Base-by-base conservation (phyloP, 1,140 invertebrate genomes). In the Melipona quadrifasciata region DNA sequence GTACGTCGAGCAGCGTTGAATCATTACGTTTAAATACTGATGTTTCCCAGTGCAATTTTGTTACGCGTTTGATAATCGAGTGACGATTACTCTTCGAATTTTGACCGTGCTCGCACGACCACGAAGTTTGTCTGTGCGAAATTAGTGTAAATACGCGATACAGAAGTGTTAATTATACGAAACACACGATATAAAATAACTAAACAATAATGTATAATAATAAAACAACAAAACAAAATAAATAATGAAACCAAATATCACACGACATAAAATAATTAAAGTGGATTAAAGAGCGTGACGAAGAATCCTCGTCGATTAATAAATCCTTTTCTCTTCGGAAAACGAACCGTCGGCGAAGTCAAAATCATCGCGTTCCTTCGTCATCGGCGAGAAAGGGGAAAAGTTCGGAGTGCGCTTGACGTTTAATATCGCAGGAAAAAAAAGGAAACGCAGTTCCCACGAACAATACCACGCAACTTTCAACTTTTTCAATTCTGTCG, bases 21-120 rank as follows among this genome's bases (percentile, higher is more conserved):
- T 77, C 64, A 77, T 77, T 77, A 64, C 39, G 75, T 51, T 47
- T 39, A 58, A 77, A 77, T 77, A 77, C 64, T 77, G 58, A 58
- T 51, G 34, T 16, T 77, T 64, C 75, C 34, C 21, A 77, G 64
- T 77, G 12, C 57, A 65, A 65, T 64, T 27, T 34, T 64, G 51
- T 77, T 51, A 24, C 31, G 75, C 58, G 75, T 77, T 77, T 64
- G 75, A 65, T 34, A 51, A 58, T 64, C n/a, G 1, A 39, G 2
- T n/a, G 24, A 27, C 34, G 58, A 65, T 77, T 51, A 77, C 58
- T 77, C 21, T 39, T 39, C 27, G 75, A 47, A 65, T 65, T 77
- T 77, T 64, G 75, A 65, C 71, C 53, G 39, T 39, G 65, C 57
- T 47, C 31, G 34, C 21, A 2, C 34, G 24, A 47, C 51, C 31